These are phyloP conservation scores for Sus scrofa DNA, from an alignment of 2,113 vertebrate genomes.

Conservation along the genomic window DNA sequence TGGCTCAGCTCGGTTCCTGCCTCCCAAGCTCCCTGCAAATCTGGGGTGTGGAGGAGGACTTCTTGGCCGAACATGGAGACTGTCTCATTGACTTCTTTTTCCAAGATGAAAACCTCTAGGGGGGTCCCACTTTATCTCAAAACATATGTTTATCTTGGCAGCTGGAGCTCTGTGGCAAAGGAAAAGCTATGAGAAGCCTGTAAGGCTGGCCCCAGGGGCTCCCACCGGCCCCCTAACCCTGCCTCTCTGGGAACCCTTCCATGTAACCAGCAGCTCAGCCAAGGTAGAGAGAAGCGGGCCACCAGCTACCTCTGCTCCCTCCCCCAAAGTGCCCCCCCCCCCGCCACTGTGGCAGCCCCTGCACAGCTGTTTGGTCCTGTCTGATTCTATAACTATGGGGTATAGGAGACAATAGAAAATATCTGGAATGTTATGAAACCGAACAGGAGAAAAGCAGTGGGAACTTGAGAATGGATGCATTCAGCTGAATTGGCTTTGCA, in stretches of 20 bases:
- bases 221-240: not conserved
- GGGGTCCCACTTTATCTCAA: constrained; percentile 74
- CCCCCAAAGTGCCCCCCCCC: not conserved
- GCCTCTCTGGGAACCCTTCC: constrained; percentile 27
- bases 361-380: constrained; percentile 66
- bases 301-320: not conserved
- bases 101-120: not conserved
- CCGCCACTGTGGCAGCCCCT: fast-evolving
- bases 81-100: not conserved
- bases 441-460: constrained; percentile 34
- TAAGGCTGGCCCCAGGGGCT: not conserved
- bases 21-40: not conserved
- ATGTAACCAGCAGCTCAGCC: not conserved
- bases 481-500: not conserved
- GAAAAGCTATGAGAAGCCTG: constrained; percentile 66
- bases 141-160: constrained; percentile 82
- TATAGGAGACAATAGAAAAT: constrained; percentile 62
- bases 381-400: constrained; percentile 74
- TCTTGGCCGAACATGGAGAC: not conserved
- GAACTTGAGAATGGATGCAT: not conserved
- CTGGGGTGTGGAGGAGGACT: not conserved
- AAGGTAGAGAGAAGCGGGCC: not conserved
- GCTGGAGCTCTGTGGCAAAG: constrained; percentile 60
- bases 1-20: not conserved
- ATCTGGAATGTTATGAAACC: constrained; percentile 29